A percentile compares a stretch with the other conserved stretches of the same genome.
These are phyloP conservation scores for Lingula anatina DNA, from an alignment of 2,888 invertebrate genomes.

Conservation along the genomic window DNA sequence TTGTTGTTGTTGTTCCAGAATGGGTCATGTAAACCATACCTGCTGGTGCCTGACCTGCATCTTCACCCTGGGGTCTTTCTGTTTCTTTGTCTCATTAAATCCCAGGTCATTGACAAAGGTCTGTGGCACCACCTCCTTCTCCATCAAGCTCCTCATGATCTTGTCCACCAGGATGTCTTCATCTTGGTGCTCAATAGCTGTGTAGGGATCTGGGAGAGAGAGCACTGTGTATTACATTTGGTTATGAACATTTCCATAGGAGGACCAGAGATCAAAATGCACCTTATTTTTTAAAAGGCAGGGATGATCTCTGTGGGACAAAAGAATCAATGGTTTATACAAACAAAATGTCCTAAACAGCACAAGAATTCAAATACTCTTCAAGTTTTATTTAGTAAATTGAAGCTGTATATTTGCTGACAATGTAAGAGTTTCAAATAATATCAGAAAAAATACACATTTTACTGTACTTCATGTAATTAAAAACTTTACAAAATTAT, in stretches of 20 bases:
- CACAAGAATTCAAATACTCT: too few relatives aligned
- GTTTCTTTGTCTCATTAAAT: conserved; percentile 18
- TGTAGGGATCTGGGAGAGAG: conserved; percentile 18
- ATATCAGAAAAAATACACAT: too few relatives aligned
- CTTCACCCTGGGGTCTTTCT: conserved; percentile 37
- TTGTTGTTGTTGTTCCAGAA: neutral
- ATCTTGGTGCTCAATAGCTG: conserved; percentile 28
- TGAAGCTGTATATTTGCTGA: too few relatives aligned
- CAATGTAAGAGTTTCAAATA: too few relatives aligned
- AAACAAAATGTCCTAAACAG: too few relatives aligned
- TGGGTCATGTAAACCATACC: conserved; percentile 15
- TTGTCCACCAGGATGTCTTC: conserved; percentile 34
- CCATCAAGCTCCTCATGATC: conserved; percentile 37
- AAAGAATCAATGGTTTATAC: too few relatives aligned
- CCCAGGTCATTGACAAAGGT: conserved; percentile 36
- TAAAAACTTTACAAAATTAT: too few relatives aligned
- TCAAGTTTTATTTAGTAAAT: too few relatives aligned
- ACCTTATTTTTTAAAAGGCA: too few relatives aligned
- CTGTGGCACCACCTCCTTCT: conserved; percentile 41
- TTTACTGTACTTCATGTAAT: too few relatives aligned
- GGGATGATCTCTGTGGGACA: too few relatives aligned
- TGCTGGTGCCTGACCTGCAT: conserved; percentile 46
- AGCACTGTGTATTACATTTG: neutral
- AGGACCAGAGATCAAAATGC: too few relatives aligned
- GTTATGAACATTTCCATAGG: neutral